Conservation (phyloP, 1,140 invertebrate genomes). For the Trissolcus basalis region DNA sequence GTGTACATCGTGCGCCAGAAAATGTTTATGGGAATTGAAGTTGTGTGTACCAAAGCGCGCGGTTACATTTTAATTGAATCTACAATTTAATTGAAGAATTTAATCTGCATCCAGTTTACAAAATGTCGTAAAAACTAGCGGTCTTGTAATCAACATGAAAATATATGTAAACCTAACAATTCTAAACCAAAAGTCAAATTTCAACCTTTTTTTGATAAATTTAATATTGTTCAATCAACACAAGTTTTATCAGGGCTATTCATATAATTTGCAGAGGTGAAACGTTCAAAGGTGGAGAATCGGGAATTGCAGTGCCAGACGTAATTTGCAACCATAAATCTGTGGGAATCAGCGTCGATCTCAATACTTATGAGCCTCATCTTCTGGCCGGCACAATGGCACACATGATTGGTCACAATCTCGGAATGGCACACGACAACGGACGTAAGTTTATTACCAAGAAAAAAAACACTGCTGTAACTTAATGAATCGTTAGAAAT, state of each 20-base stretch:
- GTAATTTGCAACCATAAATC: conserved; percentile 93
- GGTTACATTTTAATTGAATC: too few species aligned
- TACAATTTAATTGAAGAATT: too few species aligned
- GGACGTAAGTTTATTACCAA: conserved; percentile 79
- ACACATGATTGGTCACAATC: conserved; percentile 97
- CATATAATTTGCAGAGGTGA: conserved; percentile 82
- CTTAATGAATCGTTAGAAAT: too few species aligned
- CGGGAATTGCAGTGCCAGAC: conserved; percentile 93
- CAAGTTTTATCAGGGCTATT: conserved; percentile 38
- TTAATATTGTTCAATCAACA: too few species aligned
- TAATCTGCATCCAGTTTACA: too few species aligned
- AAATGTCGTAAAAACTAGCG: too few species aligned
- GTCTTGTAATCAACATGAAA: too few species aligned
- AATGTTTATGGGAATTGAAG: not conserved
- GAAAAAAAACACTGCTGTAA: too few species aligned
- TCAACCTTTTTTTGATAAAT: too few species aligned
- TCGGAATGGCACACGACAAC: conserved; percentile 96
- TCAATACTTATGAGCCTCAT: conserved; percentile 95
- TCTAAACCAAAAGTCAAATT: too few species aligned
- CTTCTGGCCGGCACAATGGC: conserved; percentile 94
- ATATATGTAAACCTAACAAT: too few species aligned
- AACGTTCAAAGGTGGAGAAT: conserved; percentile 88
- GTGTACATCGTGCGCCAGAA: not conserved
- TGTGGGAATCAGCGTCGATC: conserved; percentile 93
- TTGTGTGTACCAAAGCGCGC: too few species aligned